phyloP scores from a whole-genome alignment of 2,797 vertebrate species.

The Lagodon rhomboides region DNA sequence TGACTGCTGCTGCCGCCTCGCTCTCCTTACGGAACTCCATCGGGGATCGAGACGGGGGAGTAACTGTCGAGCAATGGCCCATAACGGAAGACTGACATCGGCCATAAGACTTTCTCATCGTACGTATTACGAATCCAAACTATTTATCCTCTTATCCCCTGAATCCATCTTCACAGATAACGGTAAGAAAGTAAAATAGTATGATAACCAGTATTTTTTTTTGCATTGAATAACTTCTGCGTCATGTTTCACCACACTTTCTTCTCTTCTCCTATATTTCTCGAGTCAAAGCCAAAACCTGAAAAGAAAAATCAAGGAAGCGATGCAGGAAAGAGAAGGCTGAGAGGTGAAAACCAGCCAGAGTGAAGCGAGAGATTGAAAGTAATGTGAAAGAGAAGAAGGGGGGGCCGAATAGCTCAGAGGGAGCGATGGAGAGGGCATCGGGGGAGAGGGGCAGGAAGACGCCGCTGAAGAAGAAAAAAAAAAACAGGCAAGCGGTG shows the following conservation, averaged over 20 bases:
- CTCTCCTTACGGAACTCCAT: slow-evolving; percentile 33
- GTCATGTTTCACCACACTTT: background rate
- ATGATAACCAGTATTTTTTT: background rate
- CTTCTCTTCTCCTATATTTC: slow-evolving; percentile 14
- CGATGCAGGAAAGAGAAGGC: slow-evolving; percentile 25
- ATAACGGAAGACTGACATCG: slow-evolving; percentile 30
- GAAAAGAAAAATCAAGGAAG: background rate
- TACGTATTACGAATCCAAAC: background rate
- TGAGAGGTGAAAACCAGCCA: slow-evolving; percentile 51
- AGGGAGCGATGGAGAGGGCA: slow-evolving; percentile 55
- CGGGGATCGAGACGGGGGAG: slow-evolving; percentile 26
- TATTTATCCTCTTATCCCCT: background rate
- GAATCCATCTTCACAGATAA: background rate
- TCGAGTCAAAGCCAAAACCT: slow-evolving; percentile 25
- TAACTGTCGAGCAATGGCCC: slow-evolving; percentile 18
- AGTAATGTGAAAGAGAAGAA: slow-evolving; percentile 31
- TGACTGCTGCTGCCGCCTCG: slow-evolving; percentile 1
- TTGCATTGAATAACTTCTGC: background rate
- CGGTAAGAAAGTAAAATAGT: background rate
- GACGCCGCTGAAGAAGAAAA: slow-evolving; percentile 39
- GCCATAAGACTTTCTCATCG: slow-evolving; percentile 17
- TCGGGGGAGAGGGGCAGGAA: slow-evolving; percentile 35
- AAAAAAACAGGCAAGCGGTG: slow-evolving; percentile 10
- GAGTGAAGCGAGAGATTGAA: slow-evolving; percentile 36
- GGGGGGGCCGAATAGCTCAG: slow-evolving; percentile 21